A percentile compares a stretch with the other conserved stretches of the same genome.
Conservation (phyloP, 2,113 vertebrate species). For the Rhizomys pruinosus region DNA sequence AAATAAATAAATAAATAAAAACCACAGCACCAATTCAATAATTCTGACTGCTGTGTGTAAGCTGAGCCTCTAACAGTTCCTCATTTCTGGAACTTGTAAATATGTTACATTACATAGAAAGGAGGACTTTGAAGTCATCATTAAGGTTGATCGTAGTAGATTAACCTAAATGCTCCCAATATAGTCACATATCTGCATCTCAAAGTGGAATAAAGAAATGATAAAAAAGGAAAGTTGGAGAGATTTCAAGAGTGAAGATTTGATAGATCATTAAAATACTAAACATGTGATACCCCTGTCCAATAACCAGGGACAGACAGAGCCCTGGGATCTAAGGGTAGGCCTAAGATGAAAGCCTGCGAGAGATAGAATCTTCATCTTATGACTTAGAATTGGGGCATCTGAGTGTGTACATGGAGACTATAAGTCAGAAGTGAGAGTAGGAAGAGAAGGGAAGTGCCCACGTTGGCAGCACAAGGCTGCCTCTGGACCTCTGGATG, state of each 20-base stretch:
- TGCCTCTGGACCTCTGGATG: background rate
- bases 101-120: background rate
- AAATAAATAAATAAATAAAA: no score
- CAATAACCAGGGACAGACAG: background rate
- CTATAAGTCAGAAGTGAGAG: background rate
- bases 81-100: background rate
- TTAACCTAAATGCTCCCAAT: background rate
- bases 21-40: background rate
- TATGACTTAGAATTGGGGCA: background rate
- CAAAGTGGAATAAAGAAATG: background rate
- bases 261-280: background rate
- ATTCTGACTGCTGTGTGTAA: background rate
- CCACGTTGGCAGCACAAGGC: no score
- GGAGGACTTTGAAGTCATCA: background rate
- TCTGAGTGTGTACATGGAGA: background rate
- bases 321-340: no score
- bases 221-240: no score
- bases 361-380: background rate
- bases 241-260: background rate
- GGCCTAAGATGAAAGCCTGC: background rate
- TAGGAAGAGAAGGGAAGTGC: background rate
- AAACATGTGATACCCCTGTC: background rate
- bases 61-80: background rate
- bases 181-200: background rate
- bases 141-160: background rate